Conservation (phyloP, 2,888 invertebrate species). For the Ormyrus thymus region DNA sequence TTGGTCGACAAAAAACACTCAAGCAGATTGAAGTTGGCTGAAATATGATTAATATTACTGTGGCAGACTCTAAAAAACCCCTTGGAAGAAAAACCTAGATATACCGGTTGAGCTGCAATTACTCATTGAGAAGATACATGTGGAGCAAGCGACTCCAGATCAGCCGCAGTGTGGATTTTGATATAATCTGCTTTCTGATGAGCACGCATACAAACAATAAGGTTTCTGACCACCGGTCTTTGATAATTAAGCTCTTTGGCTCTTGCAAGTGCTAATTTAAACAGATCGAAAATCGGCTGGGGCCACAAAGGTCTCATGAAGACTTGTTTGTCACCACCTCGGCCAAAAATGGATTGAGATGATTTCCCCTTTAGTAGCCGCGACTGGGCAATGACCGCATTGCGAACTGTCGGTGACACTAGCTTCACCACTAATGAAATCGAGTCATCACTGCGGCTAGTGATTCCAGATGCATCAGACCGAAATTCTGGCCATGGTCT, state of each 20-base stretch:
- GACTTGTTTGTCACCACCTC: background rate
- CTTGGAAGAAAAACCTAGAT: too few species aligned
- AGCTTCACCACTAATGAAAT: background rate
- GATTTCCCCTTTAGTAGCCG: background rate
- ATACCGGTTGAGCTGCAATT: too few species aligned
- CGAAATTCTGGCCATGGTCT: too few species aligned
- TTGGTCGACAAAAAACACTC: background rate
- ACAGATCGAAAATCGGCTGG: background rate
- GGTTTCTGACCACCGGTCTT: conserved; percentile 1
- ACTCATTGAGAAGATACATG: background rate
- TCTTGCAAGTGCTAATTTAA: background rate
- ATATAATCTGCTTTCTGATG: background rate
- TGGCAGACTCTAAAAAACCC: too few species aligned
- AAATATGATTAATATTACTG: conserved; percentile 9
- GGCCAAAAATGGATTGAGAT: background rate
- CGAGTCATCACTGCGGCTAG: background rate
- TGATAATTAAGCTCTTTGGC: background rate
- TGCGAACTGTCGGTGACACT: background rate
- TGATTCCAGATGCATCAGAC: too few species aligned
- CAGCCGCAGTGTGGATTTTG: background rate
- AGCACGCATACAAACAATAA: conserved; percentile 14
- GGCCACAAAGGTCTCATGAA: background rate
- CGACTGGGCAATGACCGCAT: background rate
- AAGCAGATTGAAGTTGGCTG: background rate
- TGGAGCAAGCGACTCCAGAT: background rate